Percentiles rank a stretch among this genome's conserved stretches.
These are phyloP conservation scores for Hydrozoanthus gracilis DNA, from an alignment of 92 coral and sea anemone genomes.

Conservation along the genomic window DNA sequence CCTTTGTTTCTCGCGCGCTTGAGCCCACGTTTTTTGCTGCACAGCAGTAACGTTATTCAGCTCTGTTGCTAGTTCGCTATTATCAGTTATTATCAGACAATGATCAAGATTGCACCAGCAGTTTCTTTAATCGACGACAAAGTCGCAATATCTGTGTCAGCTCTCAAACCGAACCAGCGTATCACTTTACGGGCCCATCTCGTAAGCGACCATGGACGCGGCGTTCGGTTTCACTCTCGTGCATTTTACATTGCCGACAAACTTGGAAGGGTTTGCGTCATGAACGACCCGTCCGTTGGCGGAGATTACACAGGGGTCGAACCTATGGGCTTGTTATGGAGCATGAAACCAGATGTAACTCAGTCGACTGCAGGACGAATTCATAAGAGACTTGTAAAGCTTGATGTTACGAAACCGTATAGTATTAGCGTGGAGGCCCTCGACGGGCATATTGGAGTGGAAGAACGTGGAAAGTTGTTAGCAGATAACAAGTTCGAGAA, in stretches of 20 bases:
- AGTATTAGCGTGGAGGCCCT: constrained; percentile 58
- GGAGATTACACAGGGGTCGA: constrained; percentile 20
- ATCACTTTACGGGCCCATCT: constrained; percentile 19
- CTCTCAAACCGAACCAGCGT: neutral
- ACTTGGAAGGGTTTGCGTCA: constrained; percentile 5
- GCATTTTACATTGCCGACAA: constrained; percentile 17
- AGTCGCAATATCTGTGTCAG: constrained; percentile 9
- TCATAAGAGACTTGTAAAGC: constrained; percentile 57
- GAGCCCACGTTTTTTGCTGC: neutral
- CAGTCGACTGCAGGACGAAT: constrained; percentile 48
- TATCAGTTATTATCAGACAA: no score
- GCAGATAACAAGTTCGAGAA: constrained; percentile 47
- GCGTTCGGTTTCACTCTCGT: neutral
- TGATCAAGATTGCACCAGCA: neutral
- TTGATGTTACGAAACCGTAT: constrained; percentile 76
- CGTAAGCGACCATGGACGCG: constrained; percentile 6
- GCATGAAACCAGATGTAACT: constrained; percentile 46
- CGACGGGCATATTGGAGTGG: constrained; percentile 58
- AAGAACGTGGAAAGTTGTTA: neutral
- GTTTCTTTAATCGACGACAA: constrained; percentile 20
- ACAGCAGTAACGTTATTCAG: constrained; percentile 1
- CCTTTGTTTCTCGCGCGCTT: neutral
- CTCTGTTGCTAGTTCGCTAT: no score
- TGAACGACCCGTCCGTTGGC: constrained; percentile 20
- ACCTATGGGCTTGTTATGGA: constrained; percentile 77